Evolutionary conservation across 2,888 invertebrate genomes (phyloP), one percentile per base, ranked within the genome.

Genomic region (Lochmaea capreae): DNA sequence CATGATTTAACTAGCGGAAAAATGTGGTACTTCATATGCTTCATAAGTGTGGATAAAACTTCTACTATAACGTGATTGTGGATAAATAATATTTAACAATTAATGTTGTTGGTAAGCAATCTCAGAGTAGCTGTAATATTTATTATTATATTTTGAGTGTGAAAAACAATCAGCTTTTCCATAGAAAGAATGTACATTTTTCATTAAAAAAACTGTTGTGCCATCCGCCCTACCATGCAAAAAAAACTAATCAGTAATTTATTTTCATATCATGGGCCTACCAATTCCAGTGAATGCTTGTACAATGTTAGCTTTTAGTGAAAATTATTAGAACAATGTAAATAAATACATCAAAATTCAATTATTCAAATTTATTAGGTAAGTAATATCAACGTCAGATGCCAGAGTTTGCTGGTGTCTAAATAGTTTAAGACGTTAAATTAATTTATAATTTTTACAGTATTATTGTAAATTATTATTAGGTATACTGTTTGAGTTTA

Each of bases 251-350:
- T 67, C 67, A 70, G 70, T 70, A 70, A 70, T 63, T 70, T 70
- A 70, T 70, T 70, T 70, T 70, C 70, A 70, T 70, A 54, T 70
- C 70, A 70, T 70, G 70, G 70, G 57, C 63, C 63, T 52, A 70
- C 52, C 16, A 70, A 70, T 63, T 70, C 26, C 70, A 67, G 26
- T 43, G 46, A 59, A 3, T 54, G 39, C 39, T 14, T 69, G 39
- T 61, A 39, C 5, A 59, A 59, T 59, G n/a, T 59, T 33, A 59
- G 59, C 26, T 59, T 59, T 59, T 58, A 58, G 58, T 58, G 22
- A 14, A 58, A 58, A 26, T 49, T 58, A 12, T 59, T 26, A 14
- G 2, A 39, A 39, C 14, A 39, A 33, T 61, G 61, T 61, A 61
- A 39, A 61, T 61, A 61, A 39, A 61, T 39, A 33, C 61, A 39